phyloP scores from a whole-genome alignment of 2,888 invertebrate genomes.

The Timema podura region DNA sequence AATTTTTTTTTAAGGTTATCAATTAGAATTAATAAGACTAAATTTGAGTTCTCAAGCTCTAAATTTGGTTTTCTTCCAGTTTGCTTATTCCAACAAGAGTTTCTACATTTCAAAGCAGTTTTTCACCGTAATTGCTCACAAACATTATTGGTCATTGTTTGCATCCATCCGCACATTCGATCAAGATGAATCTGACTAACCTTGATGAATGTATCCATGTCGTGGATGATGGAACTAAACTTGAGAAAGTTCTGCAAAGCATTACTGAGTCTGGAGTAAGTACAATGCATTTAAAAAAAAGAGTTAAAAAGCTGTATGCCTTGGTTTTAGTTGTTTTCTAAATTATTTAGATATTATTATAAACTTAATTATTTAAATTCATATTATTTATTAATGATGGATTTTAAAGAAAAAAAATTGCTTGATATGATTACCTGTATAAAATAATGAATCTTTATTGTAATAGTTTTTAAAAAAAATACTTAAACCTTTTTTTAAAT shows the following conservation, averaged over 20 bases:
- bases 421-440: too few species aligned
- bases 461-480: too few species aligned
- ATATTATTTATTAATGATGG: too few species aligned
- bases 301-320: too few species aligned
- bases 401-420: too few species aligned
- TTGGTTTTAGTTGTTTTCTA: too few species aligned
- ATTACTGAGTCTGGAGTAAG: constrained; percentile 53
- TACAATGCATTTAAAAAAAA: neutral
- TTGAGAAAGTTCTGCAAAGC: constrained; percentile 57
- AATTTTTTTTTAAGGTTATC: constrained; percentile 7
- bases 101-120: constrained; percentile 25
- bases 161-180: constrained; percentile 34
- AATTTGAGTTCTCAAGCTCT: too few species aligned
- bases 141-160: constrained; percentile 36
- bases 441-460: too few species aligned
- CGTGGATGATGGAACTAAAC: constrained; percentile 57
- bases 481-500: too few species aligned
- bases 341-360: too few species aligned
- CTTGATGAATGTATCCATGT: constrained; percentile 59
- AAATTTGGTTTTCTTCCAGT: constrained; percentile 38
- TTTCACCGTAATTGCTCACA: constrained; percentile 38
- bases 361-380: too few species aligned
- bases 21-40: constrained; percentile 25
- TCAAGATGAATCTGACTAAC: constrained; percentile 54
- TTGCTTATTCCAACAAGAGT: constrained; percentile 46